A percentile compares a stretch with the other conserved stretches of the same genome.
Evolutionary conservation across 2,113 vertebrate genomes (phyloP).

Genomic region (Nyctereutes procyonoides): DNA sequence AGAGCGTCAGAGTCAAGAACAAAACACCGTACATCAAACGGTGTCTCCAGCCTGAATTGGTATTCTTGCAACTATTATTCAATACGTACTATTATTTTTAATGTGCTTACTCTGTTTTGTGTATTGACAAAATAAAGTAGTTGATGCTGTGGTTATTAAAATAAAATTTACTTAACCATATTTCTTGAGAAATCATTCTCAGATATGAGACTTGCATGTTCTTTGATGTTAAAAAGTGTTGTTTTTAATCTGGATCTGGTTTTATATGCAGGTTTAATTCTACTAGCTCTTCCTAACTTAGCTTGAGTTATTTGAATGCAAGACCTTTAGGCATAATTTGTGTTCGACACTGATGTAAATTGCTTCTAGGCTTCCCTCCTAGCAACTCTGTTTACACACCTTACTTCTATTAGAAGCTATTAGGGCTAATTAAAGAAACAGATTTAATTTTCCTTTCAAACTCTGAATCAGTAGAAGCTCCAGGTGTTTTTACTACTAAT

Average conservation of each 20-base stretch:
- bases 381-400: neutral
- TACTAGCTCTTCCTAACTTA: neutral
- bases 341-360: conserved; percentile 33
- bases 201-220: neutral
- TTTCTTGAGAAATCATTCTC: neutral
- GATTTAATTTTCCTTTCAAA: conserved; percentile 56
- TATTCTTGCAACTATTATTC: neutral
- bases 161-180: neutral
- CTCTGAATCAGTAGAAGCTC: neutral
- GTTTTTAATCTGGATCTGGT: neutral
- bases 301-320: conserved; percentile 4
- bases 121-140: neutral
- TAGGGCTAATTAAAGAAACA: conserved; percentile 56
- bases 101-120: neutral
- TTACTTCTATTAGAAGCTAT: conserved; percentile 27
- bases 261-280: conserved; percentile 26
- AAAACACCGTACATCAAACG: neutral
- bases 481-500: neutral
- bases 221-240: neutral
- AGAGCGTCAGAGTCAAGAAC: neutral
- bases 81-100: neutral
- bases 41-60: neutral
- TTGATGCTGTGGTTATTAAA: neutral
- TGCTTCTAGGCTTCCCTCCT: neutral
- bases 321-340: neutral